Base-by-base conservation (phyloP, 2,888 invertebrate genomes). In the Toxonevra muliebris region DNA sequence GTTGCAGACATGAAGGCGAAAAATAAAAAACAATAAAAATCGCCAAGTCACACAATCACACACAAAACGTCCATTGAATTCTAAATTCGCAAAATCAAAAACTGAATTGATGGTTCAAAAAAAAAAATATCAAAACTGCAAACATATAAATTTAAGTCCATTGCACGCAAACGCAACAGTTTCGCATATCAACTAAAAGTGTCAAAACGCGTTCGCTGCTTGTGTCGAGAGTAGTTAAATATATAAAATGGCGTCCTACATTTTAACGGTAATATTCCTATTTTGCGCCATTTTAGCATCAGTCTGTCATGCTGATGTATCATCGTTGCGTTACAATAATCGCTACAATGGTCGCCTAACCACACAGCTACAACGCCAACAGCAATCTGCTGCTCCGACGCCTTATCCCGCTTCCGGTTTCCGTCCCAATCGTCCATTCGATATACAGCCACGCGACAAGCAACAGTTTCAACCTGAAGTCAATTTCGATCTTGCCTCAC, bases 351-450 rank as follows among this genome's bases (percentile, higher is more conserved):
- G 74, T 41, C 67, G 71, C 3, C 54, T 57, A 20, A 54, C 72
- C 1, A 69, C 71, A 13, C 73, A 75, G 0, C 71, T 72, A 43
- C 79, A 79, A 30, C 78, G 77, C 9, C 76, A 75, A 55, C 74
- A 76, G 40, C 42, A 63, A 3, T 41, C 41, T 11, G 20, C 20
- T 10, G 15, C 30, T 2, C 30, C 70, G 4, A 69, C 73, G 17
- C 74, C 76, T 3, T 79, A 79, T 69, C 76, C 79, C 11, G 74
- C 77, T 0, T 68, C 77, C 17, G 81, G 82, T n/a, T 80, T 73
- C 64, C 77, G 76, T 61, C 82, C 81, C 4, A 71, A 73, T n/a
- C 74, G 72, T 15, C 74, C 76, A 40, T 77, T 78, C 41, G 65
- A 58, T 13, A 63, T 76, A 61, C 76, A 76, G 8, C 55, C 65